Percentiles rank a stretch among this genome's conserved stretches.
Conservation (phyloP, 2,888 invertebrate genomes). For the Neria commutata region DNA sequence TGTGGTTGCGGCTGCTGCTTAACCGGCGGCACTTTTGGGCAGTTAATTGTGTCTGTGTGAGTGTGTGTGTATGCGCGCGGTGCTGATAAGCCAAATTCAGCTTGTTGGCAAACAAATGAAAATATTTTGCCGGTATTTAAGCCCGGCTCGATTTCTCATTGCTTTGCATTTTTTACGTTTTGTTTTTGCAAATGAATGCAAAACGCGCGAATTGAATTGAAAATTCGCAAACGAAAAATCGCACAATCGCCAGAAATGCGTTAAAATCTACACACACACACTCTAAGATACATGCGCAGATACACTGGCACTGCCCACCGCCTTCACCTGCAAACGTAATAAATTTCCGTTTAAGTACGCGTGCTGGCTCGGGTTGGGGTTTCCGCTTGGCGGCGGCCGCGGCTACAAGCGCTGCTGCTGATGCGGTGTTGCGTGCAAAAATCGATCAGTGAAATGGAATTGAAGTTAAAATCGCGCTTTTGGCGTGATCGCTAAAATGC, state of each 20-base stretch:
- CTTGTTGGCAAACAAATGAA: slow-evolving; percentile 32
- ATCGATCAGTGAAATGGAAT: slow-evolving; percentile 44
- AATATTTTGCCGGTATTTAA: slow-evolving; percentile 19
- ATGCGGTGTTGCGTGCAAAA: slow-evolving; percentile 46
- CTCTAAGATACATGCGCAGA: slow-evolving; percentile 7
- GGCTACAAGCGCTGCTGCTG: neutral
- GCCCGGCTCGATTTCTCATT: neutral
- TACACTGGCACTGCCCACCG: slow-evolving; percentile 15
- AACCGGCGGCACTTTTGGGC: slow-evolving; percentile 37
- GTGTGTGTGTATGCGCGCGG: neutral
- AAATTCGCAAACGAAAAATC: slow-evolving; percentile 23
- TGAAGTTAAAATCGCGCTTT: slow-evolving; percentile 1
- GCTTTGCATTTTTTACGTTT: neutral
- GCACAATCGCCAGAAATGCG: slow-evolving; percentile 3
- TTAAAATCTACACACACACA: slow-evolving; percentile 18
- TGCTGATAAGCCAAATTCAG: too few relatives aligned
- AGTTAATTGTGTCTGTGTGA: neutral
- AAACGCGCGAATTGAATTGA: slow-evolving; percentile 1
- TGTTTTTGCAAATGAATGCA: slow-evolving; percentile 18
- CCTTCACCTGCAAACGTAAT: slow-evolving; percentile 29
- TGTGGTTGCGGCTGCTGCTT: neutral
- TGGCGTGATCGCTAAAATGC: slow-evolving; percentile 5
- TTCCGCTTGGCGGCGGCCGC: neutral
- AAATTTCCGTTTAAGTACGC: slow-evolving; percentile 37
- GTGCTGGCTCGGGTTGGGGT: too few relatives aligned